Evolutionary conservation across 2,888 invertebrate species (phyloP).

Genomic region (Cheilosia vulpina): DNA sequence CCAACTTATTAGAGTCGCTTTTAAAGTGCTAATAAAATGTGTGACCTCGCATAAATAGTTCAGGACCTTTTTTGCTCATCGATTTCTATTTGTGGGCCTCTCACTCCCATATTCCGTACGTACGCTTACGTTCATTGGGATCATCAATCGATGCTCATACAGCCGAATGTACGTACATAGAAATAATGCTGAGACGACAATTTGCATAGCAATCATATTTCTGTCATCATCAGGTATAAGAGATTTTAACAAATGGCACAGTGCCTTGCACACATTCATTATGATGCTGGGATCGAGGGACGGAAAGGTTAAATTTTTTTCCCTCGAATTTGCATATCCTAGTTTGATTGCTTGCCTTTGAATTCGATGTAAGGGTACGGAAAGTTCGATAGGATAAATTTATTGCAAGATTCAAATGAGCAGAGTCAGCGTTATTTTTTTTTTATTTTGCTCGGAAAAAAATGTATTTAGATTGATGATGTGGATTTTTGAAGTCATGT

Average conservation of each 20-base stretch:
- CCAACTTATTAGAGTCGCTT: slow-evolving; percentile 59
- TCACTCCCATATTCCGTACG: slow-evolving; percentile 6
- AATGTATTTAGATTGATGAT: too few relatives aligned
- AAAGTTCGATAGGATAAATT: slow-evolving; percentile 43
- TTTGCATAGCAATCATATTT: slow-evolving; percentile 75
- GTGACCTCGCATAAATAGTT: slow-evolving; percentile 72
- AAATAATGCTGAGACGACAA: slow-evolving; percentile 68
- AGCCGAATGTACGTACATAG: slow-evolving; percentile 9
- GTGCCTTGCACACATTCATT: slow-evolving; percentile 55
- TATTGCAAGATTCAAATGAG: slow-evolving; percentile 55
- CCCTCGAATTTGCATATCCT: slow-evolving; percentile 20
- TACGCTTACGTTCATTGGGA: neutral
- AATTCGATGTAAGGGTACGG: slow-evolving; percentile 36
- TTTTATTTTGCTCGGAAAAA: neutral
- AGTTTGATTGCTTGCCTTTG: slow-evolving; percentile 44
- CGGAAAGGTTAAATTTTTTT: neutral
- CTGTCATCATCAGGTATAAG: slow-evolving; percentile 72
- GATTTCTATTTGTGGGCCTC: slow-evolving; percentile 46
- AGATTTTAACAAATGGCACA: slow-evolving; percentile 66
- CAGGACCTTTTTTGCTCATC: slow-evolving; percentile 57
- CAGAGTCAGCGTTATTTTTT: slow-evolving; percentile 49
- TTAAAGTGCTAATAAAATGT: slow-evolving; percentile 73
- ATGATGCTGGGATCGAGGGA: slow-evolving; percentile 6
- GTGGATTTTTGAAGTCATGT: too few relatives aligned
- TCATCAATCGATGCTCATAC: too few relatives aligned